Evolutionary conservation across 2,888 invertebrate species (phyloP).

Genomic region (Oscheius myriophilus): DNA sequence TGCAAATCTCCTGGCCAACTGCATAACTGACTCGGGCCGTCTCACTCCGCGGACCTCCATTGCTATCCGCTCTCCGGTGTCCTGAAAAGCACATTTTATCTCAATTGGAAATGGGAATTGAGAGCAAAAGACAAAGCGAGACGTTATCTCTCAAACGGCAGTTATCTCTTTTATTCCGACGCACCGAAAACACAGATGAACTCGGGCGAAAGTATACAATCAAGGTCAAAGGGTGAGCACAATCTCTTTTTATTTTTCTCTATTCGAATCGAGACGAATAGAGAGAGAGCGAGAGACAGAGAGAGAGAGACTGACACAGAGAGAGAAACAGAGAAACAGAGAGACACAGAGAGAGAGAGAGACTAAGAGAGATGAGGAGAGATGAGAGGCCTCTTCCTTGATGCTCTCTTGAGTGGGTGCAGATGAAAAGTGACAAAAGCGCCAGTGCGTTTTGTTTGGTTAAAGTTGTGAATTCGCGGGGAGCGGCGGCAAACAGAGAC

Average conservation of each 20-base stretch:
- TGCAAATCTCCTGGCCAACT: conserved; percentile 49
- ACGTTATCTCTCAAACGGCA: too few species aligned
- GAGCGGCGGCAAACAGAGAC: conserved; percentile 11
- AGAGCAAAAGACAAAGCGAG: neutral
- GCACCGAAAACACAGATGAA: too few species aligned
- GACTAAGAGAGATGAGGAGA: neutral
- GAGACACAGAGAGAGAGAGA: neutral
- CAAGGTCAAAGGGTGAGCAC: too few species aligned
- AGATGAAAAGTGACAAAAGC: too few species aligned
- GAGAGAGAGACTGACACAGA: neutral
- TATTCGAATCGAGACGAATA: too few species aligned
- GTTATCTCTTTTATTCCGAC: too few species aligned
- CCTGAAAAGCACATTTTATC: conserved; percentile 33
- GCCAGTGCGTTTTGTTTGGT: too few species aligned
- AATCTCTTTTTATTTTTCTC: too few species aligned
- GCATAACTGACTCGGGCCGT: conserved; percentile 52
- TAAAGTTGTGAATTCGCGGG: neutral
- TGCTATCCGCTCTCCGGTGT: conserved; percentile 41
- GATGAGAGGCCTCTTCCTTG: neutral
- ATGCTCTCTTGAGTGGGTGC: too few species aligned
- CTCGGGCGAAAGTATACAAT: too few species aligned
- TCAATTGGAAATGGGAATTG: conserved; percentile 4
- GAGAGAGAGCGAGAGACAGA: too few species aligned
- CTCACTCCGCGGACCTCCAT: conserved; percentile 44
- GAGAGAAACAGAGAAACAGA: neutral